Evolutionary conservation across 23 tunicate genomes (phyloP).

Genomic region (Halocynthia aurantium): DNA sequence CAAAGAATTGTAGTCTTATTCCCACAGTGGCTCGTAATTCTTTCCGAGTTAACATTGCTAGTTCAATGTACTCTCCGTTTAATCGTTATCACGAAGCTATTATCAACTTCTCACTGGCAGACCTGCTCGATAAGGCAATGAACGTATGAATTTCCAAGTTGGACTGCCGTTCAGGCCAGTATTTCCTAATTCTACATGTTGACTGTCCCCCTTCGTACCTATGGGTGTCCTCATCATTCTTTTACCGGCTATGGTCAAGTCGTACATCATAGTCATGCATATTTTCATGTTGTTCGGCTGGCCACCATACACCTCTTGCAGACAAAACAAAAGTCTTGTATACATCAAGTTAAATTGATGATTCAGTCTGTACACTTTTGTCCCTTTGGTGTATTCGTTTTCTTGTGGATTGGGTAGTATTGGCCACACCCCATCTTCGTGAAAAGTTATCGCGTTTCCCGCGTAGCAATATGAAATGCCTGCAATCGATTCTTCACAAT

Average conservation of each 20-base stretch:
- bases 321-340: conserved; percentile 37
- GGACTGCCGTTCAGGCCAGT: background rate
- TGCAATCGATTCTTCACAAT: conserved; percentile 10
- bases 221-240: conserved; percentile 29
- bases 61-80: too few species aligned
- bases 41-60: too few species aligned
- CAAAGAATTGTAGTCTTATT: too few species aligned
- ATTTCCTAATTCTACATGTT: background rate
- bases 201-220: background rate
- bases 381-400: conserved; percentile 7
- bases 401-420: conserved; percentile 24
- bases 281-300: conserved; percentile 9
- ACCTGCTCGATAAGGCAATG: conserved; percentile 8
- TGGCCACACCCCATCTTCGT: conserved; percentile 51
- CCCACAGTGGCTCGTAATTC: too few species aligned
- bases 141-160: conserved; percentile 15
- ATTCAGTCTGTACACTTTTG: conserved; percentile 23
- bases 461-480: conserved; percentile 18
- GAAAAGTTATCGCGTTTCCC: conserved; percentile 28
- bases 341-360: conserved; percentile 33
- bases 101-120: background rate
- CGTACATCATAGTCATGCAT: conserved; percentile 42
- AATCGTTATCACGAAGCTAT: too few species aligned
- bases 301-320: conserved; percentile 35
- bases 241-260: conserved; percentile 35